Percentiles rank a stretch among this genome's conserved stretches.
These are phyloP conservation scores for Merops nubicus DNA, from an alignment of 2,113 vertebrate genomes.

Conservation along the genomic window DNA sequence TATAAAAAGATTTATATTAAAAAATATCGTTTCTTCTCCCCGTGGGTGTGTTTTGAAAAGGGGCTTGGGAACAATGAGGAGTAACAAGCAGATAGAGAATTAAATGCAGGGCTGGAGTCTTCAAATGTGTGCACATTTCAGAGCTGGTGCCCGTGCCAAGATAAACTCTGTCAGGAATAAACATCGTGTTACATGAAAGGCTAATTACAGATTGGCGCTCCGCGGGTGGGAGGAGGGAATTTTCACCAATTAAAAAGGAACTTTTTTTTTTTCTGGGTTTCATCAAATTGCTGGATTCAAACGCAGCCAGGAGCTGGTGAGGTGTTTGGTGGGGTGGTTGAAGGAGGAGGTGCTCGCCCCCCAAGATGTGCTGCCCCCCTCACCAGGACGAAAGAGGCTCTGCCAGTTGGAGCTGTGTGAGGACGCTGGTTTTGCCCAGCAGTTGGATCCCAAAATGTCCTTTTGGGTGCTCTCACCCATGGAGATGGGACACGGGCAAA, in stretches of 20 bases:
- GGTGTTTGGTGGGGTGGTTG: neutral
- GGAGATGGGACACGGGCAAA: neutral
- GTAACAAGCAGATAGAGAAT: constrained; percentile 57
- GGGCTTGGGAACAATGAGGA: constrained; percentile 59
- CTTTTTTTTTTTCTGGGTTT: constrained; percentile 29
- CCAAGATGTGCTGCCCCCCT: accelerated
- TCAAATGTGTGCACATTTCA: constrained; percentile 59
- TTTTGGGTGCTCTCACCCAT: neutral
- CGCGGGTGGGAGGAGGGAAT: constrained; percentile 39
- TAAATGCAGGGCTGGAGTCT: constrained; percentile 50
- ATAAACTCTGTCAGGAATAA: constrained; percentile 66
- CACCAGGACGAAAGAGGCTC: no score
- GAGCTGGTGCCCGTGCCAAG: constrained; percentile 40
- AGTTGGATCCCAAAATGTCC: neutral
- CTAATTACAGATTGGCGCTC: constrained; percentile 61
- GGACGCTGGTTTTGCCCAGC: neutral
- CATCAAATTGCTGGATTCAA: neutral
- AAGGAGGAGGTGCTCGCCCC: neutral
- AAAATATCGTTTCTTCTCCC: constrained; percentile 40
- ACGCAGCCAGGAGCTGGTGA: neutral
- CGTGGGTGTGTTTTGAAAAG: constrained; percentile 58
- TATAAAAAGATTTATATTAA: neutral
- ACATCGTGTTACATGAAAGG: constrained; percentile 65
- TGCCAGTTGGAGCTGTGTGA: neutral
- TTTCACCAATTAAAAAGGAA: constrained; percentile 59